Conservation (phyloP, 1,140 invertebrate genomes). For the Pseudomyrmex pallidus region DNA sequence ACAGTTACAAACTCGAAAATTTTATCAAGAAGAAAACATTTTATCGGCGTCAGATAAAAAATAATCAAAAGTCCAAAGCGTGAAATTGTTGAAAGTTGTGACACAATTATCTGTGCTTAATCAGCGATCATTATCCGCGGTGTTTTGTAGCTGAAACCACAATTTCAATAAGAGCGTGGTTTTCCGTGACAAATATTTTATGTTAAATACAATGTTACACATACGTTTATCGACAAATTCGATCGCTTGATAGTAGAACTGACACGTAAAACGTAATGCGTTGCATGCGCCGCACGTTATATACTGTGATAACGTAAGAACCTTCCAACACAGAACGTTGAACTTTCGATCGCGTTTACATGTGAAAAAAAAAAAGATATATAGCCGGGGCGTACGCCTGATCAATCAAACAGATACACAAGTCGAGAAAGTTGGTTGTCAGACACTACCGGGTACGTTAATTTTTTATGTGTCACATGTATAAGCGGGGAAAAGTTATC, state of each 20-base stretch:
- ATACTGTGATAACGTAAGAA: conserved; percentile 26
- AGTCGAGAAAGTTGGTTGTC: conserved; percentile 27
- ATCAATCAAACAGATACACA: conserved; percentile 44
- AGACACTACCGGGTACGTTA: conserved; percentile 21
- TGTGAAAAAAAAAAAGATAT: conserved; percentile 4
- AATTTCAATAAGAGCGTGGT: background rate
- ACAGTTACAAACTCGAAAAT: too few relatives aligned
- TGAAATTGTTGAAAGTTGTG: conserved; percentile 14
- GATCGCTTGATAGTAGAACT: conserved; percentile 8
- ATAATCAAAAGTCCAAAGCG: too few relatives aligned
- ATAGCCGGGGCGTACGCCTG: conserved; percentile 9
- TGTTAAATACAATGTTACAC: background rate
- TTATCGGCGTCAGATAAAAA: too few relatives aligned
- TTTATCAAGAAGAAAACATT: too few relatives aligned
- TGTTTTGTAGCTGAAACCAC: background rate
- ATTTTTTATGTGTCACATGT: conserved; percentile 11
- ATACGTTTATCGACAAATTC: conserved; percentile 20
- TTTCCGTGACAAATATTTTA: conserved; percentile 30
- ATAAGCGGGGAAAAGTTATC: background rate
- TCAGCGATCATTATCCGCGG: background rate
- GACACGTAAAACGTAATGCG: background rate
- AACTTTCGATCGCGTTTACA: conserved; percentile 47
- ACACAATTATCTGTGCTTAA: background rate
- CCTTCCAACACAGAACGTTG: conserved; percentile 39
- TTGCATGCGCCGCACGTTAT: background rate